Base-by-base conservation (phyloP, 2,797 vertebrate species). In the Protosalanx chinensis region DNA sequence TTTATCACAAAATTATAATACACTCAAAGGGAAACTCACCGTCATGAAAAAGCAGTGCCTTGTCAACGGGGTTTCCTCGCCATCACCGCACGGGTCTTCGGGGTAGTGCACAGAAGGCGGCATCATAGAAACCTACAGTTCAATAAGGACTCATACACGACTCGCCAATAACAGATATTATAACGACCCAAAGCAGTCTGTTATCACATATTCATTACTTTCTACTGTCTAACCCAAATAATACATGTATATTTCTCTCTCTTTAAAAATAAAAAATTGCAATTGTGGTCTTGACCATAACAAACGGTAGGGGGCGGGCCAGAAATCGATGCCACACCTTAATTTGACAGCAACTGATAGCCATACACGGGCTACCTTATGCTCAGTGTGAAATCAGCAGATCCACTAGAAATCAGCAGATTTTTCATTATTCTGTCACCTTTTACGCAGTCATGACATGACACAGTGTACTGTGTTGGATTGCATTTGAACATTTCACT, bases 1-100 rank as follows among this genome's bases (percentile, higher is more conserved):
- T 98, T 98, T 99, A 98, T 99, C 97, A 97, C 97, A 98, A 99
- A 99, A 99, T 99, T 98, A 99, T 97, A 98, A 98, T 98, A 98
- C 97, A 98, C 96, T 99, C 96, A 97, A 97, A 98, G 96, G 96
- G 96, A 96, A 98, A 98, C 96, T 98, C 96, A 98, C 96, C 95
- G 96, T 98, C 97, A 98, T 98, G 96, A 98, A 98, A 98, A 98
- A 99, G 95, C 96, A 95, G 96, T 95, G 97, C 95, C 96, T 96
- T 96, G 97, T 98, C 96, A 95, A 96, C 96, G 96, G 97, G 96
- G 97, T 98, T 99, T 98, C 97, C 96, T 97, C 96, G 96, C 97
- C 97, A 98, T 98, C 95, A 93, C 95, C 94, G 95, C 97, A 98
- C 96, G 97, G 97, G 97, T 95, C 91, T 94, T 91, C 85, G 93